Evolutionary conservation across 37 sponge, comb jelly and placozoan genomes (phyloP), one percentile per base, ranked within the genome.

Genomic region (Crambe crambe): DNA sequence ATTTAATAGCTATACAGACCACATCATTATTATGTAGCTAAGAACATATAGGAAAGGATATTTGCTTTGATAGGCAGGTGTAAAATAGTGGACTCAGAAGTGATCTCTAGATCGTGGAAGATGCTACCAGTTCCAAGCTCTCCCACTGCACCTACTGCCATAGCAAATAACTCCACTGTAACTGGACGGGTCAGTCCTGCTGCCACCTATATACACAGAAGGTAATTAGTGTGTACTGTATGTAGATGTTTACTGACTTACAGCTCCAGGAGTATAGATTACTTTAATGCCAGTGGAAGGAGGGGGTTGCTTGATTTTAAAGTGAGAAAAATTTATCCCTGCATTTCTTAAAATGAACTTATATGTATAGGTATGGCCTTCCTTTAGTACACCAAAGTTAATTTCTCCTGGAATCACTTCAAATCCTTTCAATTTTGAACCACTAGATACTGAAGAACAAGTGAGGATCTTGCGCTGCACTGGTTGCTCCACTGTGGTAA

Each of bases 291-390:
- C 96, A 36, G 92, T 95, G 58, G 94, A 86, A 27, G 90, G 90
- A 36, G 93, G 96, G 6, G 93, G 93, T 43, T 82, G 94, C 79
- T 92, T 97, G 60, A 97, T 83, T 75, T 92, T 92, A 74, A 84
- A 95, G 3, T 93, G 82, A 37, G 91, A 84, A 32, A 76, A 78
- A 62, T 90, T 91, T 37, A 92, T 83, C 3, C 98, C 98, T 39
- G 80, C 68, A 36, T 97, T 97, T 74, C 80, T 91, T 10, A 95
- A 61, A 25, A 59, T 78, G 17, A 95, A 57, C 1, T 81, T 77
- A 32, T 37, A 57, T n/a, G 84, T 69, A 81, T 97, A 97, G 21
- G 77, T 85, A 40, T 83, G 84, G 22, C 89, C 88, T 43, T 92
- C 96, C 30, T 66, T 60, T 6, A 97, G 78, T 1, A 86, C 77